Conservation (phyloP, 37 sponge, comb jelly and placozoan genomes). For the Ephydatia muelleri region DNA sequence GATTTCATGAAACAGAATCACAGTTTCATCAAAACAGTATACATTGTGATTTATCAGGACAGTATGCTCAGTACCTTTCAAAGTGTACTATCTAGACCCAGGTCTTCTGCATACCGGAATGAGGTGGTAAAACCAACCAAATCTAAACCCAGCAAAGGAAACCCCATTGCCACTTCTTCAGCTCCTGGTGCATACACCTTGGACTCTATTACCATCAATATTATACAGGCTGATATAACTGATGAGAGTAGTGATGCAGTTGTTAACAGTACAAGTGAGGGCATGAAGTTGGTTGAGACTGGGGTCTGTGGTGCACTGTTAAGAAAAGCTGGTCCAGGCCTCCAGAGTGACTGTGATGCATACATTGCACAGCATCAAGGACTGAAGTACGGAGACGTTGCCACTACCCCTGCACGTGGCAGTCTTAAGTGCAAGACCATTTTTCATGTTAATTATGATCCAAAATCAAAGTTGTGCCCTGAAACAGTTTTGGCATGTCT, state of each 20-base stretch:
- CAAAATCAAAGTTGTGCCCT: neutral
- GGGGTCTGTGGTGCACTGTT: slow-evolving; percentile 62
- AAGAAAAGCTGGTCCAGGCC: slow-evolving; percentile 48
- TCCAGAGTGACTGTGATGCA: slow-evolving; percentile 42
- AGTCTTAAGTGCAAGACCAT: slow-evolving; percentile 37
- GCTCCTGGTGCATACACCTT: neutral
- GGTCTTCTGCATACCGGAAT: too few relatives aligned
- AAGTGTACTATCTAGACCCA: too few relatives aligned
- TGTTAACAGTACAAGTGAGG: slow-evolving; percentile 53
- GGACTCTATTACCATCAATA: slow-evolving; percentile 12
- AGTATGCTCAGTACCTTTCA: too few relatives aligned
- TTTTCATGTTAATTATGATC: slow-evolving; percentile 40
- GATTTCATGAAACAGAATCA: slow-evolving; percentile 1
- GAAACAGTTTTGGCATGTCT: slow-evolving; percentile 26
- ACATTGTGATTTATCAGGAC: too few relatives aligned
- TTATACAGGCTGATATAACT: slow-evolving; percentile 63
- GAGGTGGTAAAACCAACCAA: too few relatives aligned
- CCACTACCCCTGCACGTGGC: slow-evolving; percentile 46
- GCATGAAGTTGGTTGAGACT: slow-evolving; percentile 13
- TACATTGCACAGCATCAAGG: neutral
- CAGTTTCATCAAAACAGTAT: too few relatives aligned
- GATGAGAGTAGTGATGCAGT: slow-evolving; percentile 46
- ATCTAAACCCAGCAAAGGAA: too few relatives aligned
- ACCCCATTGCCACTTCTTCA: too few relatives aligned
- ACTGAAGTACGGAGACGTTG: slow-evolving; percentile 34